phyloP scores from a whole-genome alignment of 2,113 vertebrate genomes.

The Callipepla californica region DNA sequence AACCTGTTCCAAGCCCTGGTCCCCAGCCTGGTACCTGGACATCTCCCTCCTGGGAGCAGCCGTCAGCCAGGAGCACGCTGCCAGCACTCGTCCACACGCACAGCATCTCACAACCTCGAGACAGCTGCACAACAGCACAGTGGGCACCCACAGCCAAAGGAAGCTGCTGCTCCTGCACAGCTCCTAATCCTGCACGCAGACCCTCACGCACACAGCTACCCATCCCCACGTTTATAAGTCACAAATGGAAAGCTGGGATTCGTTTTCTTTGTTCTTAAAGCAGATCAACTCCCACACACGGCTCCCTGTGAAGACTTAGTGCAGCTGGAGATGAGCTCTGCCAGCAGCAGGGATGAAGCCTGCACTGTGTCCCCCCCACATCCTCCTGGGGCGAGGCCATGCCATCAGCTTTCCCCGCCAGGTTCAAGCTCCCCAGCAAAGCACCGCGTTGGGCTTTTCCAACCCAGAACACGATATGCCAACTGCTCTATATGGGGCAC shows the following conservation, averaged over 20 bases:
- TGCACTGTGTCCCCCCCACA: too few relatives aligned
- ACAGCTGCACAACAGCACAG: rapidly evolving
- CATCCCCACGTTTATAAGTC: neutral
- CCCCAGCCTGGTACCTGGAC: neutral
- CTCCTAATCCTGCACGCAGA: rapidly evolving
- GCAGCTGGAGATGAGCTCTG: neutral
- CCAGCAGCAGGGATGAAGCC: neutral
- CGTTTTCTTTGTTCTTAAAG: rapidly evolving
- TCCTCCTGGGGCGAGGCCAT: too few relatives aligned
- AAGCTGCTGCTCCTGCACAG: neutral
- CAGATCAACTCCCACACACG: rapidly evolving
- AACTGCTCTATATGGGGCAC: rapidly evolving
- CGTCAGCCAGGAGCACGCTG: neutral
- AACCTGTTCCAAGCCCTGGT: neutral
- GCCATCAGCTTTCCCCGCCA: neutral
- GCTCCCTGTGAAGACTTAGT: rapidly evolving
- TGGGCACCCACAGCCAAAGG: rapidly evolving
- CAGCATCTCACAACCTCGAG: neutral
- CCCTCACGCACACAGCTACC: neutral
- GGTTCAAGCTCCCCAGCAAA: neutral
- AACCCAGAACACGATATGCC: rapidly evolving
- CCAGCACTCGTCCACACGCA: too few relatives aligned
- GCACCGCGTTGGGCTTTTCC: rapidly evolving
- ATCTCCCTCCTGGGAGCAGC: too few relatives aligned
- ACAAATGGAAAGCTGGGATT: rapidly evolving